A percentile compares a stretch with the other conserved stretches of the same genome.
phyloP scores from a whole-genome alignment of 2,113 vertebrate species.

The Scatophagus argus region DNA sequence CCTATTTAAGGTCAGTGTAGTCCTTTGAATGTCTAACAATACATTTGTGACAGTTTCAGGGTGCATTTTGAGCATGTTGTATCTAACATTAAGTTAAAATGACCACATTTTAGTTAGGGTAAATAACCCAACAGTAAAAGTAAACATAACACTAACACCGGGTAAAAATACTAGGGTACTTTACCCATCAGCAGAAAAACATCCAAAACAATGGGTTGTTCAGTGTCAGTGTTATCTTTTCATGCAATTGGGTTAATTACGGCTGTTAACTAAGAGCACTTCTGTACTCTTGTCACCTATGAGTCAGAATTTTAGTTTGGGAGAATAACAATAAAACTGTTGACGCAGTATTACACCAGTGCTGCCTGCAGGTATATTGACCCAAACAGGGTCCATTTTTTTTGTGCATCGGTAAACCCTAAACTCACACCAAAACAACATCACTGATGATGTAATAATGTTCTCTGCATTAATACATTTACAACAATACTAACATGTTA shows the following conservation, averaged over 20 bases:
- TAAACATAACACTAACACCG: neutral
- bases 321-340: neutral
- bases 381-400: neutral
- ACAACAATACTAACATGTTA: slow-evolving; percentile 19
- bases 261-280: neutral
- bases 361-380: neutral
- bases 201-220: neutral
- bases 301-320: neutral
- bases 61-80: too few relatives aligned
- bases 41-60: neutral
- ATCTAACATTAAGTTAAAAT: neutral
- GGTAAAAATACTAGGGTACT: neutral
- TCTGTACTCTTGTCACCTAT: too few relatives aligned
- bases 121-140: neutral
- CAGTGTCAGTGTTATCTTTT: neutral
- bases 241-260: neutral
- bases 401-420: neutral
- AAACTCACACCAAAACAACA: neutral
- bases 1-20: neutral
- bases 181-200: neutral
- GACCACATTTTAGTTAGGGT: neutral
- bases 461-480: neutral
- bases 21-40: neutral
- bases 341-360: neutral
- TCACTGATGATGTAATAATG: neutral